Evolutionary conservation across 2,797 vertebrate species (phyloP).

Genomic region (Acrossocheilus wenchowensis): DNA sequence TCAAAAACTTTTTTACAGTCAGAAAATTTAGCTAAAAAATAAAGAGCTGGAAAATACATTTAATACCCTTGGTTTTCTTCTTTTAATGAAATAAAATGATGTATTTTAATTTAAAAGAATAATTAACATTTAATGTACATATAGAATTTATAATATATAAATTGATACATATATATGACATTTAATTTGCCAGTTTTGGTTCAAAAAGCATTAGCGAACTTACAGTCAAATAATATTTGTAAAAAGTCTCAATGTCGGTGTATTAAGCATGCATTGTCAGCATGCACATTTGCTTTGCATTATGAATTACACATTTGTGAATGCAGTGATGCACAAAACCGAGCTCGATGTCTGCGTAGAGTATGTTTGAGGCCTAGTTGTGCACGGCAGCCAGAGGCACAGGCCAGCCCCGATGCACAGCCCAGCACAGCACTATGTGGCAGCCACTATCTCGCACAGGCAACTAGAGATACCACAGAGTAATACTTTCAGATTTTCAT

Average conservation of each 20-base stretch:
- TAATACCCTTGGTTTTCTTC: not conserved
- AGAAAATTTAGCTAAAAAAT: not conserved
- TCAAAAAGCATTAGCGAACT: not conserved
- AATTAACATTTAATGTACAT: not conserved
- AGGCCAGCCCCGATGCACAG: constrained; percentile 23
- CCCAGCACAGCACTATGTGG: constrained; percentile 37
- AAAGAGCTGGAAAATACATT: not conserved
- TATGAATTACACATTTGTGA: not conserved
- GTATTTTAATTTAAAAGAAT: not conserved
- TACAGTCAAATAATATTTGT: not conserved
- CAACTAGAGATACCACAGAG: constrained; percentile 48
- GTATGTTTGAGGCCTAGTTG: constrained; percentile 13
- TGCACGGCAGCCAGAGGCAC: constrained; percentile 31
- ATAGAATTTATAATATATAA: not conserved
- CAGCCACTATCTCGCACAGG: constrained; percentile 46
- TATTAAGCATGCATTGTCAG: not conserved
- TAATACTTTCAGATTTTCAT: constrained; percentile 61
- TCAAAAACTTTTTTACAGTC: not conserved
- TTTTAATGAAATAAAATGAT: not conserved
- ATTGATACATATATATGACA: not conserved
- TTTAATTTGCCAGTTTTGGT: not conserved
- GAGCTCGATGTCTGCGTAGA: not conserved
- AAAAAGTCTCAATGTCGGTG: not conserved
- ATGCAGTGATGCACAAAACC: not conserved
- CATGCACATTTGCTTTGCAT: not conserved